Conservation (phyloP, 1,140 invertebrate genomes). For the Drosophila watanabei region DNA sequence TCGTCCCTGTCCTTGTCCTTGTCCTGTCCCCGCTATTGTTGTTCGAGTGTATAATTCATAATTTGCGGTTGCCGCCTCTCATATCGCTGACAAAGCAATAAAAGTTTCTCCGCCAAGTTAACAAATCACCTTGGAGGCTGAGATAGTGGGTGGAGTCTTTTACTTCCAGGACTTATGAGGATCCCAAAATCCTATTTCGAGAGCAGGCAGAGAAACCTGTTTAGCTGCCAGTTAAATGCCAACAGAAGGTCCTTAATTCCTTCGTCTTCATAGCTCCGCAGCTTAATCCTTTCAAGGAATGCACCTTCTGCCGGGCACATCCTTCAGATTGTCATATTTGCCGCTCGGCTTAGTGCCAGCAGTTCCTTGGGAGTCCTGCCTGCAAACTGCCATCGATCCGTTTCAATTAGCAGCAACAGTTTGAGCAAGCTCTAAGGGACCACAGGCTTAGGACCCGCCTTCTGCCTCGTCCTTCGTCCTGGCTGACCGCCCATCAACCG, state of each 20-base stretch:
- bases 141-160: conserved; percentile 7
- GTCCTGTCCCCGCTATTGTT: background rate
- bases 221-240: background rate
- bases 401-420: conserved; percentile 44
- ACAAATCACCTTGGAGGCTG: conserved; percentile 61
- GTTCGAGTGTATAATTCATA: conserved; percentile 78
- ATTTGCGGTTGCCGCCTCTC: conserved; percentile 55
- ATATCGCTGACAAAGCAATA: conserved; percentile 68
- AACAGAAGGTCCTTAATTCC: no score
- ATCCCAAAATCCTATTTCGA: background rate
- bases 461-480: background rate
- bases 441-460: conserved; percentile 12
- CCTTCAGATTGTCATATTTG: conserved; percentile 27
- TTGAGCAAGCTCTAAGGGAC: background rate
- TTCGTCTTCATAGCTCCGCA: background rate
- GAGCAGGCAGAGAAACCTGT: background rate
- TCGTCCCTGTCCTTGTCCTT: background rate
- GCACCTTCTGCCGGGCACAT: conserved; percentile 2
- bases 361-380: background rate
- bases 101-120: conserved; percentile 74
- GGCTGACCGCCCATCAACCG: conserved; percentile 11
- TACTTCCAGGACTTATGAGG: background rate
- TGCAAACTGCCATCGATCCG: conserved; percentile 29
- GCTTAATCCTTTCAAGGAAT: background rate
- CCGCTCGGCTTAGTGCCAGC: conserved; percentile 9